A percentile compares a stretch with the other conserved stretches of the same genome.
phyloP scores from a whole-genome alignment of 30 jellyfish, hydroid and myxozoan species.

The Haliclystus octoradiatus region DNA sequence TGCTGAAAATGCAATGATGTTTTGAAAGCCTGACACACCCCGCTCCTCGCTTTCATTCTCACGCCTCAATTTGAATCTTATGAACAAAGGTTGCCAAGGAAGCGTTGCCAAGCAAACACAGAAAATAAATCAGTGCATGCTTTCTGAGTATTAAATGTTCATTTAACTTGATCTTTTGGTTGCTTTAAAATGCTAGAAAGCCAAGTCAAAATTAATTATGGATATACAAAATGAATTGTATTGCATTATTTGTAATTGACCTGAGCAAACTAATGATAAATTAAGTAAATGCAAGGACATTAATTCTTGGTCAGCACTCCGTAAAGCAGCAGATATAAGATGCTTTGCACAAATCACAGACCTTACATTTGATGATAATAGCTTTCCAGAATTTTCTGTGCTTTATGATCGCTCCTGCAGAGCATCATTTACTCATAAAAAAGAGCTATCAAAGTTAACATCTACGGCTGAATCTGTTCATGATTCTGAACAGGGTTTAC shows the following conservation, averaged over 20 bases:
- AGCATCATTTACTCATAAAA: constrained; percentile 13
- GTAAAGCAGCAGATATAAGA: constrained; percentile 24
- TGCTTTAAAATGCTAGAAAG: too few relatives aligned
- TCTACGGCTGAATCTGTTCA: not conserved
- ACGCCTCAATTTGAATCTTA: too few relatives aligned
- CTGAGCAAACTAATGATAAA: not conserved
- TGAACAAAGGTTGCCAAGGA: too few relatives aligned
- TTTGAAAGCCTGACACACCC: too few relatives aligned
- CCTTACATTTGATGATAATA: constrained; percentile 4
- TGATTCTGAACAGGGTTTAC: not conserved
- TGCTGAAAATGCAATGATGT: too few relatives aligned
- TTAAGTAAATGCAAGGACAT: constrained; percentile 19
- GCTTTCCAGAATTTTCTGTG: constrained; percentile 3
- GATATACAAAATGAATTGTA: too few relatives aligned
- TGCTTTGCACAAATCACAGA: constrained; percentile 12
- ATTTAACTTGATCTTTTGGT: too few relatives aligned
- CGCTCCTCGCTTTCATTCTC: too few relatives aligned
- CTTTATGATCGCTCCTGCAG: not conserved
- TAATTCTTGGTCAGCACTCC: constrained; percentile 14
- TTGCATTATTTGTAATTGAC: constrained; percentile 13
- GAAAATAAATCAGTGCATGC: too few relatives aligned
- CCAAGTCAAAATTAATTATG: too few relatives aligned
- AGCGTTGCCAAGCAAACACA: too few relatives aligned
- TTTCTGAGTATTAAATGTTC: too few relatives aligned
- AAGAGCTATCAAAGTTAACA: constrained; percentile 7